Base-by-base conservation (phyloP, 2,113 vertebrate genomes). In the Xenopus borealis region DNA sequence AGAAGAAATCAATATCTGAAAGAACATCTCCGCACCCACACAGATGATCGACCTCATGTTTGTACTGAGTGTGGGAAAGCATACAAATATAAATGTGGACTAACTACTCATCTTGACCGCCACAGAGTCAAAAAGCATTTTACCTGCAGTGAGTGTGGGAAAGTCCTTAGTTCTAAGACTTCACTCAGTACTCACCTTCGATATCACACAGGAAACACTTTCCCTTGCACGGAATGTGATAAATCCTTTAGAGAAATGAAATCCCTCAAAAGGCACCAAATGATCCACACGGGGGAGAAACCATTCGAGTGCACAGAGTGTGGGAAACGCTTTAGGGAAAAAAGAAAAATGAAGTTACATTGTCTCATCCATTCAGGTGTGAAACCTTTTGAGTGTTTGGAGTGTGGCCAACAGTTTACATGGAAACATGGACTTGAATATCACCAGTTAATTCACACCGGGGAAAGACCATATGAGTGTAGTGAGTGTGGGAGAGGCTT, bases 281-380 rank as follows among this genome's bases (percentile, higher is more conserved):
- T 47, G 46, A 47, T 47, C 12, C 46, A 57, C 55, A 18, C 55
- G 2, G 55, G 55, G 55, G 55, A 18, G 55, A 16, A 18, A 7
- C 57, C 82, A 12, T 84, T 66, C 72, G 10, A 13, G 18, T 85
- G 64, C 66, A 53, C 79, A 23, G 59, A 1, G 69, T 91, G 89
- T 0, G 88, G 87, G 14, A 78, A 90, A 27, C 85, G 89, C 71
- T 91, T 91, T 82, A 89, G 87, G 79, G 87, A 90, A 19, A 88
- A 89, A 23, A 82, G 78, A 69, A 84, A 84, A 79, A 76, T 63
- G 78, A 17, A 81, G 0, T 10, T 74, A 2, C 84, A 86, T 67
- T 81, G 50, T 46, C 7, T 6, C 52, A 2, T 13, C 62, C 70
- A 73, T 8, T 19, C n/a, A 1, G 62, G 20, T 1, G 62, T 10